Percentiles rank a stretch among this genome's conserved stretches.
Conservation (phyloP, 2,113 vertebrate species). For the Rhinolophus ferrumequinum region DNA sequence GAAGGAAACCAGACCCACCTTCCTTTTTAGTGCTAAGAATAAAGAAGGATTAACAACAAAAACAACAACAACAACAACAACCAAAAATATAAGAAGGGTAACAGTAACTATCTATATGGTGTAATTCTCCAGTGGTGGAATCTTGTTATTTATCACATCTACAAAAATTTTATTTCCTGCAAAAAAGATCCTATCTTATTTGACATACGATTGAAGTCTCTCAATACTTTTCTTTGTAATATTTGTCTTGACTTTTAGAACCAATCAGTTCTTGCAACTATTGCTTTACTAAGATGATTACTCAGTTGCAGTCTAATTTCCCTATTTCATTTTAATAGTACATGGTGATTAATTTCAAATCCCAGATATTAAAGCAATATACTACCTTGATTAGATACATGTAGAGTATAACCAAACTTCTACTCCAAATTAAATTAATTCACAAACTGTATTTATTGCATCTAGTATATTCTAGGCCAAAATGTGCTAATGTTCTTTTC, state of each 20-base stretch:
- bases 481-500: background rate
- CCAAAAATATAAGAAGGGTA: background rate
- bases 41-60: background rate
- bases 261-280: background rate
- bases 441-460: background rate
- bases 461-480: background rate
- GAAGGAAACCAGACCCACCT: background rate
- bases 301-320: background rate
- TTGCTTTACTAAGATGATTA: background rate
- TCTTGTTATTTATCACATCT: background rate
- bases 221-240: background rate
- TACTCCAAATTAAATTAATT: background rate
- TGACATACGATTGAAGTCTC: background rate
- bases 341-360: background rate
- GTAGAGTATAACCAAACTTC: background rate
- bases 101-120: background rate
- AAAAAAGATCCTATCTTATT: background rate
- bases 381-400: background rate
- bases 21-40: background rate
- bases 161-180: background rate
- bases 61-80: background rate
- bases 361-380: background rate
- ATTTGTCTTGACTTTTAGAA: slow-evolving; percentile 20
- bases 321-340: background rate
- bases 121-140: background rate